These are phyloP conservation scores for Megaleporinus macrocephalus DNA, from an alignment of 2,113 vertebrate genomes.

Conservation along the genomic window DNA sequence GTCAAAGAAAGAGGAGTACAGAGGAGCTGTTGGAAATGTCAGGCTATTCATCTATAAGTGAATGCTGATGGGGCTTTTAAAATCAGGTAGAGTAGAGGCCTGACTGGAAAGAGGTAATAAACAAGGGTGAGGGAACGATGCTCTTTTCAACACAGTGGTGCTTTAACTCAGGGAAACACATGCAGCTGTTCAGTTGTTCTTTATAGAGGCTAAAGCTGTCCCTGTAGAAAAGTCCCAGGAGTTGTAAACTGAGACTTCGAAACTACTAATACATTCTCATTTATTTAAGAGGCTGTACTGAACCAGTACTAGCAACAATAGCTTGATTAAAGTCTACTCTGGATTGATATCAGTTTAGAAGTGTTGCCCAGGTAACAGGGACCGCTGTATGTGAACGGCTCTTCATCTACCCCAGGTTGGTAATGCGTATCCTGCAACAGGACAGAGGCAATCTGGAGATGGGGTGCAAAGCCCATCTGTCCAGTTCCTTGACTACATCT, in stretches of 20 bases:
- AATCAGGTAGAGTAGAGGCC: neutral
- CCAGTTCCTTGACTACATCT: neutral
- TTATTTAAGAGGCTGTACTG: neutral
- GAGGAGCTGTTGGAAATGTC: neutral
- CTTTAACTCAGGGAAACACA: neutral
- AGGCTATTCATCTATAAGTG: neutral
- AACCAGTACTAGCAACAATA: neutral
- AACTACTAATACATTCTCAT: neutral
- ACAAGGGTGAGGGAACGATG: neutral
- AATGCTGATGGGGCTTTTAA: neutral
- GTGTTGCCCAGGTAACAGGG: neutral
- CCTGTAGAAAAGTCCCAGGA: neutral
- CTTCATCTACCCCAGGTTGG: neutral
- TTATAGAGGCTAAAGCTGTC: neutral
- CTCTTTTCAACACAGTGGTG: neutral
- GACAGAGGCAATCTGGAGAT: neutral
- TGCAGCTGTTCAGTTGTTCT: neutral
- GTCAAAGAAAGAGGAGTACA: constrained; percentile 1
- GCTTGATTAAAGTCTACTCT: neutral
- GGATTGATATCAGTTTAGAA: neutral
- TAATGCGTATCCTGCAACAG: neutral
- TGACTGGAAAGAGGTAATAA: neutral
- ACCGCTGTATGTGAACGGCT: neutral
- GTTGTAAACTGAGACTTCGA: neutral
- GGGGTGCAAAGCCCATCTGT: neutral